Percentiles rank a stretch among this genome's conserved stretches.
Evolutionary conservation across 2,113 vertebrate species (phyloP).

Genomic region (Micromys minutus): DNA sequence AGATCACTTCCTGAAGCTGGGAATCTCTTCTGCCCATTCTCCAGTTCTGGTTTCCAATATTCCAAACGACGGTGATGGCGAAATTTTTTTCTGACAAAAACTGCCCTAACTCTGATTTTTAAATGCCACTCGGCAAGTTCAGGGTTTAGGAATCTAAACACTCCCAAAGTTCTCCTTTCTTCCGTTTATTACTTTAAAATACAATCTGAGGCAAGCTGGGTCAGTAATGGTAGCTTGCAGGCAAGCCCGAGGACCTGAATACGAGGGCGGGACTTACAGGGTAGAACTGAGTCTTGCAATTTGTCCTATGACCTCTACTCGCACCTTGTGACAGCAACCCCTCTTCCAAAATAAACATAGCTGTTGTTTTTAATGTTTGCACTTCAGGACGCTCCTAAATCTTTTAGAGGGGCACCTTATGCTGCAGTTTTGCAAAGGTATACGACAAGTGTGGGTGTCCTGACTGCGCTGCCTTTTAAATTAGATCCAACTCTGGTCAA

Average conservation of each 20-base stretch:
- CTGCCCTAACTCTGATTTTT: neutral
- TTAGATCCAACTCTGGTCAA: neutral
- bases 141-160: neutral
- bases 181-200: neutral
- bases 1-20: neutral
- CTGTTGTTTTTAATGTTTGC: too few relatives aligned
- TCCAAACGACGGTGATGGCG: neutral
- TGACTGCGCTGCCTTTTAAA: neutral
- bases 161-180: neutral
- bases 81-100: constrained; percentile 12
- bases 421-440: neutral
- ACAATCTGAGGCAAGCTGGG: neutral
- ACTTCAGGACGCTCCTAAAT: neutral
- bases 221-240: neutral
- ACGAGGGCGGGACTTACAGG: too few relatives aligned
- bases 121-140: neutral
- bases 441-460: neutral
- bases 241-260: neutral
- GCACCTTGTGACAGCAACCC: too few relatives aligned
- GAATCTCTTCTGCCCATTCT: constrained; percentile 1
- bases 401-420: neutral
- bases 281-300: neutral
- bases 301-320: neutral
- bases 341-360: neutral
- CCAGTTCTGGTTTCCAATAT: neutral